These are phyloP conservation scores for Lysandra bellargus DNA, from an alignment of 2,888 invertebrate species.

Conservation along the genomic window DNA sequence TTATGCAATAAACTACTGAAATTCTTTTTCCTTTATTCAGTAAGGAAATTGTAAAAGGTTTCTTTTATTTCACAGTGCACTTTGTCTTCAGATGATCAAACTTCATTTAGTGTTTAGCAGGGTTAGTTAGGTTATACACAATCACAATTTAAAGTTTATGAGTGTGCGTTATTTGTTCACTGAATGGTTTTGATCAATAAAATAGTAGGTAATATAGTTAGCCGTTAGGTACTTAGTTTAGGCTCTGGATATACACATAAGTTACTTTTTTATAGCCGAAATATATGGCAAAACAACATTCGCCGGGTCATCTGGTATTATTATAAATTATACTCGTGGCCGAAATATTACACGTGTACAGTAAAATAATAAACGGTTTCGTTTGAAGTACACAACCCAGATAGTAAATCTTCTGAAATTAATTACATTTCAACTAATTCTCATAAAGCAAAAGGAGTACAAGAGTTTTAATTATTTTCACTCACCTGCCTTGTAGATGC, in stretches of 20 bases:
- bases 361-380: not conserved
- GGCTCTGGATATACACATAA: no score
- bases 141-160: no score
- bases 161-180: no score
- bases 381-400: not conserved
- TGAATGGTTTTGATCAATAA: no score
- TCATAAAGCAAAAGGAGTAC: conserved; percentile 40
- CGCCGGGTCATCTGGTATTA: not conserved
- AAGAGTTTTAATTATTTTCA: conserved; percentile 50
- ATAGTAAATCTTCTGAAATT: conserved; percentile 20
- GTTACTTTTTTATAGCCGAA: no score
- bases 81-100: not conserved
- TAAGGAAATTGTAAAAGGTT: conserved; percentile 56
- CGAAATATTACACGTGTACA: not conserved
- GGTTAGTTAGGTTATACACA: no score
- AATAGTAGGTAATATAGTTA: no score
- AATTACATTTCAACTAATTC: conserved; percentile 25
- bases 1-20: conserved; percentile 43
- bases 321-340: not conserved
- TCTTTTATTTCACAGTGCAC: conserved; percentile 42
- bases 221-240: no score
- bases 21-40: not conserved
- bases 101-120: not conserved
- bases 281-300: no score
- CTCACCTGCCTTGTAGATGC: conserved; percentile 50